Base-by-base conservation (phyloP, 2,113 vertebrate species). In the Zosterops hypoxanthus region DNA sequence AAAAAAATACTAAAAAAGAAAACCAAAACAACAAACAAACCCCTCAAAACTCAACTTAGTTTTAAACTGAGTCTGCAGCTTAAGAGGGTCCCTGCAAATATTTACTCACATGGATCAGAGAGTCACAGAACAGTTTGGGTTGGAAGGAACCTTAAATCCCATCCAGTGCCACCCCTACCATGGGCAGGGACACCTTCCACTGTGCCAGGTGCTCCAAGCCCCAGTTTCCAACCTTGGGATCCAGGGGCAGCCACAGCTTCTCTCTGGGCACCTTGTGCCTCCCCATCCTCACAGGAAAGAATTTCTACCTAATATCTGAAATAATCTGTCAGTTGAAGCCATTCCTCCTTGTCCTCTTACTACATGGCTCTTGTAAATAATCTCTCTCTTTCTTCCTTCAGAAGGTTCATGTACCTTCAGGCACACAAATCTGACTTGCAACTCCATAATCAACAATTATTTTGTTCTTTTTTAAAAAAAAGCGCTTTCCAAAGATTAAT, bases 201-300 rank as follows among this genome's bases (percentile, higher is more conserved):
- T 46, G 3, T 2, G 2, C 49, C 41, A 79, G n/a, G 0, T 31
- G 41, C 16, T 56, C 41, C 31, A 2, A 69, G 8, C 6, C 46
- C 29, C 36, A 36, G 36, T 26, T 0, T 60, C 33, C 47, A 78
- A 0, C 41, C 56, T 49, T 7, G 41, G 66, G 11, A 57, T 23
- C 21, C 55, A 57, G 33, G 33, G 31, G 16, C 24, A 79, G 47
- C 65, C 65, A 6, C 42, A 56, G 65, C 41, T 71, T 2, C 49
- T 2, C 49, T 17, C 52, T 31, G 28, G 52, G 52, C 52, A 53
- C 17, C n/a, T 47, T 41, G 47, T 70, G 57, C 25, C 23, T 19
- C 5, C 2, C 13, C 2, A 6, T 9, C 11, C 20, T 64, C 25
- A 0, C 14, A 57, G 41, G 66, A 9, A 49, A 50, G 0, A 33